These are phyloP conservation scores for Botia almorhae DNA, from an alignment of 2,797 vertebrate species.

Conservation along the genomic window DNA sequence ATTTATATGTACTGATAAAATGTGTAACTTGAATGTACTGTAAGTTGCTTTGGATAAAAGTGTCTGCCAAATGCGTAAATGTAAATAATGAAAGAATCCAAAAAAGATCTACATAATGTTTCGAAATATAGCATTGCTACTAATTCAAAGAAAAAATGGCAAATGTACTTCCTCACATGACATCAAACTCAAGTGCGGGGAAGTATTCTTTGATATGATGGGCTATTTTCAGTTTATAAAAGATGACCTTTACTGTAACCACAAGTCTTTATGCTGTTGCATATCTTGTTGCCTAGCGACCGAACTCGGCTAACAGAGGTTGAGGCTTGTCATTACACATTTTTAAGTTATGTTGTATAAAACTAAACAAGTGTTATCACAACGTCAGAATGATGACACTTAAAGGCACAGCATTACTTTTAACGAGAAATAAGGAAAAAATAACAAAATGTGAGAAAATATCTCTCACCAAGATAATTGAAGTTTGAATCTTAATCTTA, in stretches of 20 bases:
- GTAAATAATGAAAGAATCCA: no score
- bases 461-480: not conserved
- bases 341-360: not conserved
- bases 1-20: no score
- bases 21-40: no score
- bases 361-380: slow-evolving; percentile 6
- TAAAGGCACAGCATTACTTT: not conserved
- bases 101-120: not conserved
- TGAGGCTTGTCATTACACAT: slow-evolving; percentile 20
- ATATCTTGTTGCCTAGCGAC: slow-evolving; percentile 36
- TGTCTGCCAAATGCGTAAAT: no score
- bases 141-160: not conserved
- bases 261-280: slow-evolving; percentile 27
- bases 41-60: no score
- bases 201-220: slow-evolving; percentile 2
- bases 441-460: not conserved
- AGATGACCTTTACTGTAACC: slow-evolving; percentile 31
- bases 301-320: not conserved
- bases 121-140: no score
- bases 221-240: slow-evolving; percentile 16
- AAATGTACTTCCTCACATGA: not conserved
- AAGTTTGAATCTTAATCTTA: no score
- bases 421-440: not conserved
- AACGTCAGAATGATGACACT: not conserved
- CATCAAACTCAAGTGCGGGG: no score